Base-by-base conservation (phyloP, 64 coral and sea anemone species). In the Trachythela sp. region DNA sequence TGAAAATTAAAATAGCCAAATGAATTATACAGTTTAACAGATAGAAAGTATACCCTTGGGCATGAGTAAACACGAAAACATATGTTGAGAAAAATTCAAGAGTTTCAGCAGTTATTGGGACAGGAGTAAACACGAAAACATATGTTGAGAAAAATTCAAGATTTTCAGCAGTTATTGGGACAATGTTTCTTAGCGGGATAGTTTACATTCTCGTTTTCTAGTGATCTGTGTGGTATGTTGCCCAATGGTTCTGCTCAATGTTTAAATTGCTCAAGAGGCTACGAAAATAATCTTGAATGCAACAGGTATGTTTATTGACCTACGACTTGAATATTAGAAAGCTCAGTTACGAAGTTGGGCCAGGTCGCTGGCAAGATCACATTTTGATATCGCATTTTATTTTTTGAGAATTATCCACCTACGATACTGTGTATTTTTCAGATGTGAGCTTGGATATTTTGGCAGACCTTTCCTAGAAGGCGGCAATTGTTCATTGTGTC, bases 221-320 rank as follows among this genome's bases (percentile, higher is more conserved):
- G 75, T 80, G 75, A 80, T 37, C 37, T 80, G 0, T 80, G 75
- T 80, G 34, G 9, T 39, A 35, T 35, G 37, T 29, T 80, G 13
- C 2, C 31, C 20, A 80, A 80, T 39, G 75, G 75, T 35, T 80
- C 75, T 37, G 75, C 75, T 2, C 31, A 88, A 35, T 99, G 96
- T 39, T 88, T 90, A 2, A 99, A 99, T 59, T 99, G 96, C 54
- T 99, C 96, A 85, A 54, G 88, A 45, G 96, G 96, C 48, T 99
- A 99, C 72, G 91, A 99, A 86, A 89, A 91, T 8, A 85, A 70
- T 26, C 84, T 92, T 31, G 13, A 37, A 20, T 99, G 96, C 67
- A 87, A 89, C 59, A 93, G 88, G 95, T 97, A 90, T 56, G 83
- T 39, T 8, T 39, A 9, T 11, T n/a, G n/a, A 45, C 4, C 42